Evolutionary conservation across 2,888 invertebrate genomes (phyloP).

Genomic region (Steinernema carpocapsae): DNA sequence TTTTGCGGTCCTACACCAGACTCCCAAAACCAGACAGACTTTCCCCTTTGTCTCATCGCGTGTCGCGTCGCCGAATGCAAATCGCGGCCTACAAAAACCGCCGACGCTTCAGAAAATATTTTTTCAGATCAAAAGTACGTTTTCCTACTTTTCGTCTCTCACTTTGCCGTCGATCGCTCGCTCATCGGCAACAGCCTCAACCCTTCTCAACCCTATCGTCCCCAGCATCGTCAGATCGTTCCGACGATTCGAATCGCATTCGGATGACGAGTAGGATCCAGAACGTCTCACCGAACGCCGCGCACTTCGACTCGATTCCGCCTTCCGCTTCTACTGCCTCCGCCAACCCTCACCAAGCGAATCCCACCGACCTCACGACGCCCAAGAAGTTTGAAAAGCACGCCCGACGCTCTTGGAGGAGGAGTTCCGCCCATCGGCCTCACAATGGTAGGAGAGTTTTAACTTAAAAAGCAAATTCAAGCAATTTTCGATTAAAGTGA

Average conservation of each 20-base stretch:
- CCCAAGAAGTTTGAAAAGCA: constrained; percentile 33
- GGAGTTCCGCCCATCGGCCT: constrained; percentile 4
- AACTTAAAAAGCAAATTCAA: too few relatives aligned
- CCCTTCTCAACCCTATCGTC: background rate
- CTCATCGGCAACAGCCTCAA: constrained; percentile 29
- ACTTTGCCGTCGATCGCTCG: constrained; percentile 28
- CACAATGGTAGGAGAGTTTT: background rate
- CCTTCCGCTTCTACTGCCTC: constrained; percentile 11
- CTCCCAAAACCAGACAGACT: too few relatives aligned
- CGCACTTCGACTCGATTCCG: constrained; percentile 22
- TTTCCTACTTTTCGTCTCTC: constrained; percentile 26
- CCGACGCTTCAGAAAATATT: background rate
- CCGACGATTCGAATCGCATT: constrained; percentile 4
- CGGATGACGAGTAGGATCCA: constrained; percentile 32
- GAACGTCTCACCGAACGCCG: background rate
- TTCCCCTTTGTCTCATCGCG: too few relatives aligned
- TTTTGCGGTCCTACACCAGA: too few relatives aligned
- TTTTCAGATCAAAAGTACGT: constrained; percentile 34
- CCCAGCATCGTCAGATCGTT: constrained; percentile 5
- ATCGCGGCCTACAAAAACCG: background rate
- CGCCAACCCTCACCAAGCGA: background rate
- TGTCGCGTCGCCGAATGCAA: constrained; percentile 15
- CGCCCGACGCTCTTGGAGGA: constrained; percentile 20
- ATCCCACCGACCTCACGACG: background rate
- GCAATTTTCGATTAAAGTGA: too few relatives aligned